phyloP scores from a whole-genome alignment of 1,140 invertebrate genomes.

The Drosophila neocordata region DNA sequence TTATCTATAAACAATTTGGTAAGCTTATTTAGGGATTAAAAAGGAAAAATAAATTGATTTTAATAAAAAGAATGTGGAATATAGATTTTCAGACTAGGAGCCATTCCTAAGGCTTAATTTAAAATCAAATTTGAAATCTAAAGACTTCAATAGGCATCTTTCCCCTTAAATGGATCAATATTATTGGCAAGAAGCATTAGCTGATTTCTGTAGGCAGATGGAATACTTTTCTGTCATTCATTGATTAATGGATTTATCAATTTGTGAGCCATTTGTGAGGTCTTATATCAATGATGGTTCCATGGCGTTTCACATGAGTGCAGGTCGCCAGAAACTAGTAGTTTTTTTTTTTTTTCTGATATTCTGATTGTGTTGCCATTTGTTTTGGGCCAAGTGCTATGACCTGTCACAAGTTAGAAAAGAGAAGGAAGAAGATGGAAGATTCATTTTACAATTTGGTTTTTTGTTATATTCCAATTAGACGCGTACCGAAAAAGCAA shows the following conservation, averaged over 20 bases:
- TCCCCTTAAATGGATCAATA: too few relatives aligned
- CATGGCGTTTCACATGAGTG: constrained; percentile 4
- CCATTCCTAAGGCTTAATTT: too few relatives aligned
- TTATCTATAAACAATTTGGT: too few relatives aligned
- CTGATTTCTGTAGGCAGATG: too few relatives aligned
- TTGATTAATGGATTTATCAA: background rate
- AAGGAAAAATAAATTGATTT: too few relatives aligned
- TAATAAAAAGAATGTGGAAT: too few relatives aligned
- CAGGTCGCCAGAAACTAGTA: background rate
- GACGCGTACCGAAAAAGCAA: constrained; percentile 71
- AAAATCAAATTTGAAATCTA: too few relatives aligned
- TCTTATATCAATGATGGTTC: background rate
- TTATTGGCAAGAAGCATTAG: too few relatives aligned
- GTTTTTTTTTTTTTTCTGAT: too few relatives aligned
- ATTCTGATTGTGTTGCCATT: background rate
- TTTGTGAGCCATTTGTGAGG: background rate
- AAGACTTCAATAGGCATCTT: too few relatives aligned
- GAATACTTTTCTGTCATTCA: background rate
- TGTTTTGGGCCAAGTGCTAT: constrained; percentile 18
- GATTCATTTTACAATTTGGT: constrained; percentile 10
- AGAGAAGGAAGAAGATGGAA: constrained; percentile 9
- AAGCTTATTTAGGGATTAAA: too few relatives aligned
- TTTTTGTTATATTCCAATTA: constrained; percentile 71
- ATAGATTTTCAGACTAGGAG: too few relatives aligned
- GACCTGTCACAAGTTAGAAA: constrained; percentile 53